Evolutionary conservation across 2,888 invertebrate species (phyloP), one percentile per base, ranked within the genome.

Genomic region (Habroteleia sp.): DNA sequence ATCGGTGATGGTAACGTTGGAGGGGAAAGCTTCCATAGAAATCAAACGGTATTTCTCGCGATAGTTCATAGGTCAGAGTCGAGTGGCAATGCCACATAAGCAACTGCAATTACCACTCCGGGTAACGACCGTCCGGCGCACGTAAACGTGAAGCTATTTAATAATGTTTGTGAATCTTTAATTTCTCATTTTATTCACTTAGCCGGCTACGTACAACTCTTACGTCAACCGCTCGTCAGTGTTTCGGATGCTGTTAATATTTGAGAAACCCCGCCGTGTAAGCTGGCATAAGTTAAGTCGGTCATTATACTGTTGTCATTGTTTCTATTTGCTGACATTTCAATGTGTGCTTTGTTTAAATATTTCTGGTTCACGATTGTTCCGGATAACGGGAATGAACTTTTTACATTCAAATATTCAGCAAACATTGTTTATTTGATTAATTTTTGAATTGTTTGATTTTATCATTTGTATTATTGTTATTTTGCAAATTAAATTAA

Each of bases 41-140:
- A 79, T 78, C 76, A 63, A 75, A 80, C 80, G 80, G 80, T 80
- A 80, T 72, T 77, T 52, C 58, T 54, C 50, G 44, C 52, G 58
- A 46, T 44, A 60, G 80, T 71, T 79, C 80, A 79, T 60, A 74
- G 80, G 80, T 80, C 80, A 69, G 13, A 39, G 48, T 62, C 74
- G 74, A 80, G 74, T 77, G 74, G 79, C 75, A 80, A 68, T 75
- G 75, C 77, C 74, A 60, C 71, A 60, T 68, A 41, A 72, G 63
- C 68, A 58, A 52, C 33, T 63, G 74, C 66, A 75, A 75, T 75
- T 72, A 54, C 65, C 66, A 48, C 56, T 42, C 37, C 10, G 27
- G 41, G 41, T 73, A 54, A 73, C 52, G 60, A 46, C 66, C 42
- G 35, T 39, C n/a, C 29, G 14, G 29, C 20, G 48, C 41, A 35